These are phyloP conservation scores for Carettochelys insculpta DNA, from an alignment of 2,113 vertebrate genomes.

Conservation along the genomic window DNA sequence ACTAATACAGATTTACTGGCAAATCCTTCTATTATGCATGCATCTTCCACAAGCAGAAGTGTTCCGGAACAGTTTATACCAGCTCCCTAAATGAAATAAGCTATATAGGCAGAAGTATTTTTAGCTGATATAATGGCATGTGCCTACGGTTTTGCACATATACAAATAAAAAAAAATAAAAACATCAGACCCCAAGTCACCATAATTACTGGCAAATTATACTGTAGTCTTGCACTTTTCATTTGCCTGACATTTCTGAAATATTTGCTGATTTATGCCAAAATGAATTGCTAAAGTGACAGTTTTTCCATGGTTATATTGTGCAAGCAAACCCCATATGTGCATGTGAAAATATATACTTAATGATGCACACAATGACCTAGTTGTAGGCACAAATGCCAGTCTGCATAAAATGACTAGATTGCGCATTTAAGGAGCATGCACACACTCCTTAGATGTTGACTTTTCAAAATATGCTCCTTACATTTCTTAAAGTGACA, in stretches of 20 bases:
- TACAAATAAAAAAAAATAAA: background rate
- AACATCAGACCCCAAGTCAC: background rate
- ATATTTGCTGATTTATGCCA: background rate
- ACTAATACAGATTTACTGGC: background rate
- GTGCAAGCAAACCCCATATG: fast-evolving
- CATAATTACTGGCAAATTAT: background rate
- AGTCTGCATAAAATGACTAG: background rate
- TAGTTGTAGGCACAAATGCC: background rate
- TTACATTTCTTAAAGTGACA: constrained; percentile 25
- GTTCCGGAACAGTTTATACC: background rate
- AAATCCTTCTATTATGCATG: background rate
- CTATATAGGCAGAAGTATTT: background rate
- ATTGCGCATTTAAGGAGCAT: background rate
- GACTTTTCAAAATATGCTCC: background rate
- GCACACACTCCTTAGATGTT: background rate
- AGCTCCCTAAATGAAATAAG: background rate
- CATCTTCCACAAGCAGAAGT: fast-evolving
- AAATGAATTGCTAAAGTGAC: background rate
- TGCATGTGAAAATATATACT: background rate
- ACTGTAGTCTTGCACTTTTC: background rate
- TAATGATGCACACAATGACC: background rate
- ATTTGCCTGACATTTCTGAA: background rate
- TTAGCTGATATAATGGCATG: background rate
- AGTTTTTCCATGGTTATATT: background rate
- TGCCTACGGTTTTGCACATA: background rate